Evolutionary conservation across 2,797 vertebrate genomes (phyloP), one percentile per base, ranked within the genome.

Genomic region (Mastacembelus armatus): DNA sequence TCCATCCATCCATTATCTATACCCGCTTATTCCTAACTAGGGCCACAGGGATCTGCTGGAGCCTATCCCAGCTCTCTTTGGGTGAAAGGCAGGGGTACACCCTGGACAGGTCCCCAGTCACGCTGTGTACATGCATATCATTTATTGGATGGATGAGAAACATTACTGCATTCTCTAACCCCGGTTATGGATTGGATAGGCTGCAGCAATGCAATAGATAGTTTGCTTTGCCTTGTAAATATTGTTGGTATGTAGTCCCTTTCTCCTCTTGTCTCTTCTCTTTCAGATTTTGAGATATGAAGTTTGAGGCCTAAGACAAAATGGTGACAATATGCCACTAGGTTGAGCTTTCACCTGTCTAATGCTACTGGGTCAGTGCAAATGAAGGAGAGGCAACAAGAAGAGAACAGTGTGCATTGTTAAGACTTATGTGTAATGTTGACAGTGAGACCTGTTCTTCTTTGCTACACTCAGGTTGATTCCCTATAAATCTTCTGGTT

Each of bases 361-460:
- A 68, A 78, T 90, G 90, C 91, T 92, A 91, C 89, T 91, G 88
- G 88, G 88, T 91, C 88, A 90, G 89, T 91, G 90, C 91, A 91
- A 91, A 90, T 86, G 84, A 92, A 88, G 83, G 87, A 83, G 87
- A 91, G 89, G 89, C 87, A 88, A 88, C 87, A 64, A 83, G 80
- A 84, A 81, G 78, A 80, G 72, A 89, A 87, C 82, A 83, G 81
- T 82, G 56, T 84, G 76, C 76, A 78, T 71, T 80, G 75, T 81
- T 87, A 72, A 78, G 63, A 78, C 54, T 68, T 43, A 67, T 72
- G 70, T 81, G 85, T 81, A 48, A 81, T 84, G 69, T 76, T 87
- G 36, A 85, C 84, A 84, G 76, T 89, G 82, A 91, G 80, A 89
- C 86, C 85, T 90, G 86, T 89, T 91, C 89, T 85, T 88, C 85